Base-by-base conservation (phyloP, 2,888 invertebrate species). In the Selenia dentaria region DNA sequence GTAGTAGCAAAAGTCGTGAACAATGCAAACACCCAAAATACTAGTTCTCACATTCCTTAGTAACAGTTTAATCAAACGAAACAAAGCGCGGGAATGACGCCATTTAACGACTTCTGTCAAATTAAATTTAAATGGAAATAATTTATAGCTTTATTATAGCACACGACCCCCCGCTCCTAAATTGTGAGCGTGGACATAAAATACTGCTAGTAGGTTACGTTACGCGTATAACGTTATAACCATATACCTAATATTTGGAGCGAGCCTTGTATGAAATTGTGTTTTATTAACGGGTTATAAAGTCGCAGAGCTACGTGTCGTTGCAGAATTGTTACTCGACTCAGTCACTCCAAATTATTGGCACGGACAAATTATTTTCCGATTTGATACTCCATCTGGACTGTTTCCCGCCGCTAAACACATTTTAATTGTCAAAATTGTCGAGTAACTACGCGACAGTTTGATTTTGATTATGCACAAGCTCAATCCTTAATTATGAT, bases 201-300 rank as follows among this genome's bases (percentile, higher is more conserved):
- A 88, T 82, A 86, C 80, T 77, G 83, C 76, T 72, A 79, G 69
- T 74, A 74, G 70, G 72, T 72, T 70, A 72, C 67, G 71, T 60
- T 31, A 31, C 44, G 36, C 42, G 52, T 50, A 43, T 52, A 51
- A 22, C 37, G 54, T 59, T 70, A 71, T 73, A 73, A 16, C 33
- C 54, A 59, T 70, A 71, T 73, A n/a, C n/a, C n/a, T n/a, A 73
- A 79, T 77, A 75, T 79, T 69, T 62, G 62, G 70, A 73, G 72
- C 74, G 65, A 59, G 73, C 68, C 72, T 74, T 83, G 25, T 83
- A 84, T 84, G 88, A 81, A 88, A 85, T 85, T 85, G 83, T 86
- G 79, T 88, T 89, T 89, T 88, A 87, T 87, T 85, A 86, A 83
- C 81, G 81, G 86, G 85, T 81, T 85, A 85, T 88, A 87, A 88